A percentile compares a stretch with the other conserved stretches of the same genome.
Conservation (phyloP, 2,113 vertebrate genomes). For the Pachycephala philippinensis region DNA sequence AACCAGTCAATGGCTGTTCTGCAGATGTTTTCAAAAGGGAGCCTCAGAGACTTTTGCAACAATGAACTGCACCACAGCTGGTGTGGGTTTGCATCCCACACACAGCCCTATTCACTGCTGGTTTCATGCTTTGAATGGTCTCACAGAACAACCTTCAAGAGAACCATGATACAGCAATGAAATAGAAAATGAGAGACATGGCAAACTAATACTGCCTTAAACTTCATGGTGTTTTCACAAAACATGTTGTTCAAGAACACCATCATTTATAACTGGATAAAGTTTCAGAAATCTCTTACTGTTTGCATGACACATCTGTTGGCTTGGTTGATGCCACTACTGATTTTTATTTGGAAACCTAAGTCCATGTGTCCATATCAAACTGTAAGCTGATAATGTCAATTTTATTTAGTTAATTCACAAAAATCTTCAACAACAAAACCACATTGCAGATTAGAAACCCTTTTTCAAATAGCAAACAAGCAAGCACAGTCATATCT, state of each 20-base stretch:
- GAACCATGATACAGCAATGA: neutral
- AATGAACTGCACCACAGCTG: accelerated
- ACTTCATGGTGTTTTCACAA: neutral
- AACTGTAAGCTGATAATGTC: neutral
- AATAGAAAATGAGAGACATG: neutral
- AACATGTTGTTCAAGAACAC: accelerated
- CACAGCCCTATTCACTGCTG: accelerated
- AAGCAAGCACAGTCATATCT: neutral
- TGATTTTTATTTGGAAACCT: neutral
- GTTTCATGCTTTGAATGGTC: neutral
- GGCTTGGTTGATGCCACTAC: neutral
- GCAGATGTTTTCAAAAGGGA: neutral
- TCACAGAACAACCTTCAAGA: neutral
- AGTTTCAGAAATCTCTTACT: neutral
- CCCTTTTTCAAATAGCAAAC: neutral
- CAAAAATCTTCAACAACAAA: neutral
- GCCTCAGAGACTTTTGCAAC: neutral
- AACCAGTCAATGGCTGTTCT: neutral
- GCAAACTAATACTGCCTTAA: neutral
- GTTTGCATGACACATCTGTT: neutral
- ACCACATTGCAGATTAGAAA: neutral
- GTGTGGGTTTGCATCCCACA: accelerated
- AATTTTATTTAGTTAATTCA: constrained; percentile 13
- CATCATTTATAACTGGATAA: accelerated
- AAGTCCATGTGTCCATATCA: neutral